A percentile compares a stretch with the other conserved stretches of the same genome.
These are phyloP conservation scores for Apis mellifera DNA, from an alignment of 1,140 invertebrate genomes.

Conservation along the genomic window DNA sequence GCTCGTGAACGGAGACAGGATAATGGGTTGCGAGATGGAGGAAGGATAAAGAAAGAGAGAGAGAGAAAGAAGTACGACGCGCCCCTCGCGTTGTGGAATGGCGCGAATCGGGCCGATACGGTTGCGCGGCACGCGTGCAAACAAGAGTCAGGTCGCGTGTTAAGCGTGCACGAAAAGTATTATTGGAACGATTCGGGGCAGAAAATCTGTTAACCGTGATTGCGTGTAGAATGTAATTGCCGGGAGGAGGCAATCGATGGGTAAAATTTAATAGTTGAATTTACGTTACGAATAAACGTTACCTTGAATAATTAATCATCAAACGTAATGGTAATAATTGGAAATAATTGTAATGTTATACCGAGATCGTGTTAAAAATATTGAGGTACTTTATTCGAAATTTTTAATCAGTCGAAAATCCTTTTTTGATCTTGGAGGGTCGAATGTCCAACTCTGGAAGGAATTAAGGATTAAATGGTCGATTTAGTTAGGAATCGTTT, in stretches of 20 bases:
- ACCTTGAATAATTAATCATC: not conserved
- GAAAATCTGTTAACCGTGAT: constrained; percentile 4
- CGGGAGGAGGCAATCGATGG: too few species aligned
- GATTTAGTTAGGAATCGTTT: too few species aligned
- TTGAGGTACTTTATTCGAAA: too few species aligned
- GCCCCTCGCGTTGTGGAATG: constrained; percentile 17
- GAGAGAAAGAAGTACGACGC: constrained; percentile 12
- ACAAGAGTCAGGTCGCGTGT: not conserved
- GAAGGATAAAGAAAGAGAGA: not conserved
- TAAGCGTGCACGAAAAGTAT: not conserved
- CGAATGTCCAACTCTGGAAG: too few species aligned
- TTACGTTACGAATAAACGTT: not conserved
- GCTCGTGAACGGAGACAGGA: not conserved
- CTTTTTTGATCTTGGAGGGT: too few species aligned
- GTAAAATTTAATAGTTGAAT: not conserved
- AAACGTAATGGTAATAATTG: too few species aligned
- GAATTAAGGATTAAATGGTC: too few species aligned
- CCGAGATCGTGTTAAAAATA: too few species aligned
- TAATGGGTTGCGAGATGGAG: too few species aligned
- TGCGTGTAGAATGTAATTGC: not conserved
- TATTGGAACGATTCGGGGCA: constrained; percentile 15
- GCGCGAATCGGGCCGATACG: constrained; percentile 15
- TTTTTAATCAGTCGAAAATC: too few species aligned
- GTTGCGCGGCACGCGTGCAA: constrained; percentile 6
- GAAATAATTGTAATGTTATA: too few species aligned